phyloP scores from a whole-genome alignment of 2,113 vertebrate species.

The Chitala chitala region DNA sequence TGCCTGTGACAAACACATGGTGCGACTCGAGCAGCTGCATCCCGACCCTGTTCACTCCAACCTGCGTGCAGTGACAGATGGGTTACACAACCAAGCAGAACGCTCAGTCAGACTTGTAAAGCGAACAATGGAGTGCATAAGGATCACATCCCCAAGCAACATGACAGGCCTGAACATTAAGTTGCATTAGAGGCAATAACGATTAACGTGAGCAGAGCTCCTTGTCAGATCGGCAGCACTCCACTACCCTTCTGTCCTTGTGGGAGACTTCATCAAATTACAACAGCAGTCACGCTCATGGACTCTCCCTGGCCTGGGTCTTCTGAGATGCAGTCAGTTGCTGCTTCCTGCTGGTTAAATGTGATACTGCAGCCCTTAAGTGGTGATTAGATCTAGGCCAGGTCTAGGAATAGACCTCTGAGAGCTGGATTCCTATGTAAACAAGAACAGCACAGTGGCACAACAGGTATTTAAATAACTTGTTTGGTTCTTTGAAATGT shows the following conservation, averaged over 20 bases:
- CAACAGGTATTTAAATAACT: too few relatives aligned
- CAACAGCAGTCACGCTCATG: not conserved
- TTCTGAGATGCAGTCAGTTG: constrained; percentile 7
- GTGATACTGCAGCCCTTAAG: constrained; percentile 16
- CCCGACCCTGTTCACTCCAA: not conserved
- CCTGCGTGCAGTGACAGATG: too few relatives aligned
- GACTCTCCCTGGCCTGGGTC: not conserved
- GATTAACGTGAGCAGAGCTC: not conserved
- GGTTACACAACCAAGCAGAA: not conserved
- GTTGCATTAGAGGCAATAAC: not conserved
- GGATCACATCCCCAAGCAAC: not conserved
- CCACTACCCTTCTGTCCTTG: not conserved
- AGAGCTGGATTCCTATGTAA: too few relatives aligned
- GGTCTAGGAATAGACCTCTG: too few relatives aligned
- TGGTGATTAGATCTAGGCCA: too few relatives aligned
- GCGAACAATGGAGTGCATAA: not conserved
- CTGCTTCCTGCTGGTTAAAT: constrained; percentile 31
- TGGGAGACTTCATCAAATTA: not conserved
- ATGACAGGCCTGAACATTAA: not conserved
- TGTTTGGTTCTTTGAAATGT: too few relatives aligned
- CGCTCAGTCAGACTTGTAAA: not conserved
- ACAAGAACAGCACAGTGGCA: too few relatives aligned
- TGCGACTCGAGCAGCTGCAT: not conserved
- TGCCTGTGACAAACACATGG: too few relatives aligned
- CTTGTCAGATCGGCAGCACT: not conserved